phyloP scores from a whole-genome alignment of 2,797 vertebrate species.

The Kryptopterus vitreolus region DNA sequence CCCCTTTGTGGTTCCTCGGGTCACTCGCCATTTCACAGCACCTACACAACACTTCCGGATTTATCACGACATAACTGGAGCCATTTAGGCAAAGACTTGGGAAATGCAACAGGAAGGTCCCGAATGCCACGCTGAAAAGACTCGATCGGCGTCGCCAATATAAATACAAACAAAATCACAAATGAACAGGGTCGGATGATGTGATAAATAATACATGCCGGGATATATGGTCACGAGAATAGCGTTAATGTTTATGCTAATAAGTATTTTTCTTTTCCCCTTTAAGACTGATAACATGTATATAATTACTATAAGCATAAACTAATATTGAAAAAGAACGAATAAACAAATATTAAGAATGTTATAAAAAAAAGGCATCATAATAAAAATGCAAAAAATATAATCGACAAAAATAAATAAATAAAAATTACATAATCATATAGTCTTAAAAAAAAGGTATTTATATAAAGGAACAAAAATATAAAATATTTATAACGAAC shows the following conservation, averaged over 20 bases:
- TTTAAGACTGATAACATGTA: background rate
- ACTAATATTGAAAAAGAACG: background rate
- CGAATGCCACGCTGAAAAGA: background rate
- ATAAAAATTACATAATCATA: too few species aligned
- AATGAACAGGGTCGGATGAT: background rate
- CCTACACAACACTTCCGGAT: background rate
- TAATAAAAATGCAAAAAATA: too few species aligned
- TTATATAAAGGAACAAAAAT: too few species aligned
- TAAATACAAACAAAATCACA: background rate
- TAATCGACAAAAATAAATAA: background rate
- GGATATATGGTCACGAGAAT: background rate
- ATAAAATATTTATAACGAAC: too few species aligned
- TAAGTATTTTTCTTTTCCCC: background rate
- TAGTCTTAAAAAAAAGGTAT: too few species aligned
- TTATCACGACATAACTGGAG: background rate
- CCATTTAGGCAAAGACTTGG: background rate
- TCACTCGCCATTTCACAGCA: background rate
- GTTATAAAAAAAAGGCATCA: background rate
- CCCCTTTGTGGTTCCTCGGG: constrained; percentile 3
- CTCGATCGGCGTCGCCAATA: background rate
- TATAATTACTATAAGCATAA: background rate
- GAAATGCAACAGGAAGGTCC: background rate
- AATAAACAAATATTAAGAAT: background rate
- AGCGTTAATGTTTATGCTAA: background rate
- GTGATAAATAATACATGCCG: background rate